Conservation (phyloP, 2,113 vertebrate genomes). For the Pavo muticus region DNA sequence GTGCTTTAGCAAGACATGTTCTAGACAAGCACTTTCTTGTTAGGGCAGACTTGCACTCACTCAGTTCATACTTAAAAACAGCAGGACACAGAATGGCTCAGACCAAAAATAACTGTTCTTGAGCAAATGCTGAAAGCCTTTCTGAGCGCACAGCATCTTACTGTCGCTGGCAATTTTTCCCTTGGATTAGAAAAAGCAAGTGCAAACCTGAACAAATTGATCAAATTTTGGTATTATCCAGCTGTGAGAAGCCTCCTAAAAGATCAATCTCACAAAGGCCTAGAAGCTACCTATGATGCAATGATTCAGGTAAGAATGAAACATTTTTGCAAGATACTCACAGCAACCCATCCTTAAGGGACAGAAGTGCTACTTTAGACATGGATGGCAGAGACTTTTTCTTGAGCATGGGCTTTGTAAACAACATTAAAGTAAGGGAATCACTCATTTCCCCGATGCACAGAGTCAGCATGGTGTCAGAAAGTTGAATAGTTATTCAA, state of each 20-base stretch:
- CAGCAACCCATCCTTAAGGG: neutral
- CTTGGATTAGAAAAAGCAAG: neutral
- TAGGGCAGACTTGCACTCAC: neutral
- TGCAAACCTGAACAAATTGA: slow-evolving; percentile 17
- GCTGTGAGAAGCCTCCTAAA: neutral
- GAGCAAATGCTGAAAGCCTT: slow-evolving; percentile 5
- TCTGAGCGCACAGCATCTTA: neutral
- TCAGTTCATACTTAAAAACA: neutral
- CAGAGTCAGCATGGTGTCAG: neutral
- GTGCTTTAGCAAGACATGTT: neutral
- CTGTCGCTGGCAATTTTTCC: neutral
- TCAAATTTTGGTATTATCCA: neutral
- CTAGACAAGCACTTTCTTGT: neutral
- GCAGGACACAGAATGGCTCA: slow-evolving; percentile 8
- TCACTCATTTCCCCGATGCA: neutral
- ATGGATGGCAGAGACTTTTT: neutral
- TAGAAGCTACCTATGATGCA: neutral
- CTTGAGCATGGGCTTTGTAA: neutral
- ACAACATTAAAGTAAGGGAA: neutral
- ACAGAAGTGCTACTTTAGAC: neutral
- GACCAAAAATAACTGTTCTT: neutral
- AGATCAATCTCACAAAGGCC: neutral
- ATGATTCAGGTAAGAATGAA: neutral
- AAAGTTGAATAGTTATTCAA: neutral
- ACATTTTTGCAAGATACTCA: neutral